Evolutionary conservation across 2,888 invertebrate genomes (phyloP), one percentile per base, ranked within the genome.

Genomic region (Ectemnius lituratus): DNA sequence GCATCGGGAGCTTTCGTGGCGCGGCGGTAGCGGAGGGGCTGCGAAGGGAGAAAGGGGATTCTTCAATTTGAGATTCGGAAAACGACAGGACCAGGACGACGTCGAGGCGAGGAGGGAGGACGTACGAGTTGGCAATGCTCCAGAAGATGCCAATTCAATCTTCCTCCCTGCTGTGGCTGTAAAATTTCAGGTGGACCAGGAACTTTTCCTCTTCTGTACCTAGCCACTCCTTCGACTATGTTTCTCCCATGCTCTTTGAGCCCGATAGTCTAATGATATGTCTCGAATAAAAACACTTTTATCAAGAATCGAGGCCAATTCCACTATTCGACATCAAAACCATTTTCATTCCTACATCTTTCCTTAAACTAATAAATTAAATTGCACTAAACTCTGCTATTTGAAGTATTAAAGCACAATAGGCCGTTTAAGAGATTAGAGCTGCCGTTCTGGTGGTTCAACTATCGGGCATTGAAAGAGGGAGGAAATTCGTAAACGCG

Each of bases 111-210:
- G 52, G 16, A 52, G 52, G 52, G n/a, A 52, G 78, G 84, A 80
- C 72, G 77, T 80, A 80, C 80, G 80, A 82, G 78, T 82, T 88
- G 88, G 88, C 88, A 80, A 80, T 67, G 76, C 78, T 83, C 88
- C 88, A 88, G 84, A 78, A 82, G 82, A 86, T 85, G 84, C 84
- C 86, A 86, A 88, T 88, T 87, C 86, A 87, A 87, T 89, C 87
- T 86, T 85, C 79, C 81, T 83, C 78, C 78, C 79, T 75, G 70
- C 80, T 80, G 76, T 78, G 78, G 70, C 78, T 79, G 73, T 80
- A 82, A 84, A 86, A 85, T 86, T 86, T 86, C 81, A 81, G 80
- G 79, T 84, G 75, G 77, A 78, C 76, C 74, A 66, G 75, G 77
- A 82, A 84, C 84, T 85, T 84, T 80, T 79, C 81, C 81, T 79